These are phyloP conservation scores for Thecophora atra DNA, from an alignment of 2,888 invertebrate species.

Conservation along the genomic window DNA sequence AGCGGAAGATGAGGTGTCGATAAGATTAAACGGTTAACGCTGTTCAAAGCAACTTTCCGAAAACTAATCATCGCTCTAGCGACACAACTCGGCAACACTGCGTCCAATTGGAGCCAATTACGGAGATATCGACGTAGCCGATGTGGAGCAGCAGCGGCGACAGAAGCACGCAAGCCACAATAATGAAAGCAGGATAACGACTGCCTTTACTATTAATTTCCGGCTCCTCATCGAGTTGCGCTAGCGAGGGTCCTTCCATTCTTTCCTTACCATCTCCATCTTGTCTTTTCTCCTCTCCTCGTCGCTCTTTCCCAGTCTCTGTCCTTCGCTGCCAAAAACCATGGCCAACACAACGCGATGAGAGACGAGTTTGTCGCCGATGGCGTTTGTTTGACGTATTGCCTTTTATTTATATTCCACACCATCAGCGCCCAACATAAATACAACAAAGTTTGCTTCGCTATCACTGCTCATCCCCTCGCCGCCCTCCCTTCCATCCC, in stretches of 20 bases:
- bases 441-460: constrained; percentile 46
- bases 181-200: constrained; percentile 31
- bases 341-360: constrained; percentile 17
- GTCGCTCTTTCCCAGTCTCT: not conserved
- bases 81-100: constrained; percentile 13
- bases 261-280: not conserved
- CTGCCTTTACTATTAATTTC: constrained; percentile 54
- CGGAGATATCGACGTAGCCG: not conserved
- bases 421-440: constrained; percentile 45
- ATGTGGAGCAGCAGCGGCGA: constrained; percentile 6
- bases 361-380: constrained; percentile 30
- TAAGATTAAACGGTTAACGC: not conserved
- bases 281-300: not conserved
- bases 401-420: constrained; percentile 53
- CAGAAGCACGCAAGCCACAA: not conserved
- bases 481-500: not conserved
- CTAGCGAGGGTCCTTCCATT: too few relatives aligned
- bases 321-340: not conserved
- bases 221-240: constrained; percentile 32
- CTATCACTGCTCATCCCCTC: constrained; percentile 34
- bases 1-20: not conserved
- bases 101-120: too few relatives aligned
- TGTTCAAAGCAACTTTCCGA: constrained; percentile 3
- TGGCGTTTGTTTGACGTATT: constrained; percentile 39
- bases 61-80: constrained; percentile 29